Evolutionary conservation across 2,113 vertebrate species (phyloP), one percentile per base, ranked within the genome.

Genomic region (Pseudonaja textilis): DNA sequence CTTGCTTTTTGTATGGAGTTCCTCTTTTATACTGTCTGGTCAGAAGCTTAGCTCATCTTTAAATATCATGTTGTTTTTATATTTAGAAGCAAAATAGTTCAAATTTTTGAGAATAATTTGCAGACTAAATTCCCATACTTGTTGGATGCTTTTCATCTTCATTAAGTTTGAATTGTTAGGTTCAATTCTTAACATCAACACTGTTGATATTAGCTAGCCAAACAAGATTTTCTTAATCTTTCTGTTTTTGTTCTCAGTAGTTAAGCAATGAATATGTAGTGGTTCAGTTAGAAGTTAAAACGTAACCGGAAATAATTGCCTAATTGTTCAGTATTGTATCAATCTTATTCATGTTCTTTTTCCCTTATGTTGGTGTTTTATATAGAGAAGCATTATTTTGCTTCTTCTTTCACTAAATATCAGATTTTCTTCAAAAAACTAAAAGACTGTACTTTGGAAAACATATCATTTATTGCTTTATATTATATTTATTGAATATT

Each of bases 221-320:
- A 89, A 26, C 34, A 90, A 47, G 90, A 22, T 7, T 74, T 39
- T 4, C 92, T 4, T 93, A 8, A 69, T 69, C 42, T 10, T 87
- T 11, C 47, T 12, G 64, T 54, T 93, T 91, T 34, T 94, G 56
- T 39, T 95, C 90, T 93, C 50, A 7, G 7, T 47, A 92, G n/a
- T 90, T 93, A 64, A 95, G 54, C 16, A 95, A 91, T 45, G 54
- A 85, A 47, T 10, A 91, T 56, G 92, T 29, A 74, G 29, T 50
- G 94, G 85, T 1, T 95, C 69, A 47, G 56, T 85, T 94, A 59
- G 25, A 55, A 89, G 50, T 91, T 95, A 93, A 91, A 90, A 50
- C 29, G 87, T 64, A 93, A 91, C 50, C 59, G 87, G 56, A 96
- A 91, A 90, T 93, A 1, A 4, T 91, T 89, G 93, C 45, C 86